Base-by-base conservation (phyloP, 2,113 vertebrate genomes). In the Corythaeola cristata region DNA sequence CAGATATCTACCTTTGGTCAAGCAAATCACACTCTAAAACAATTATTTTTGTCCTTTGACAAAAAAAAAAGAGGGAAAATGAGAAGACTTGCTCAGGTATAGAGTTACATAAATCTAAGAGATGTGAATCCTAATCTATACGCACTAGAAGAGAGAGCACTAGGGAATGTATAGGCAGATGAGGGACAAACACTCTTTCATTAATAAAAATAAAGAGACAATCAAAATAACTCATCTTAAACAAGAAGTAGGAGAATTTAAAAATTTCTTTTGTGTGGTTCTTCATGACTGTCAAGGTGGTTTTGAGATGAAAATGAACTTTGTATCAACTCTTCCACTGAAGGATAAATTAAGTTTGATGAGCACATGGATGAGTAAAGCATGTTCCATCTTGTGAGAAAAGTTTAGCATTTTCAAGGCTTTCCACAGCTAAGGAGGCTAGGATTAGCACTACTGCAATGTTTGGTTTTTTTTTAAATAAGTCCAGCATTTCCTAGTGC, bases 341-440 rank as follows among this genome's bases (percentile, higher is more conserved):
- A 75, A 90, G 62, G 90, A 90, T 93, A 97, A 96, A 85, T 95
- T 93, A 95, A 96, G 88, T 85, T 75, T 56, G 81, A 88, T 93
- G 88, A 94, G 74, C 20, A 12, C 78, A 91, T 22, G 75, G 60
- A 95, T 89, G 88, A 81, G 90, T 93, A 94, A 94, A 96, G 44
- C 59, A 11, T 88, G 66, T 79, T 89, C 37, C 66, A 44, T 91
- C 90, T 95, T 91, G 85, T 94, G 73, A 93, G 93, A 73, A 90
- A 62, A 92, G 47, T 87, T 93, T 59, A 85, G 56, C 69, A 89
- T 94, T 95, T 93, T 88, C 81, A 39, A 93, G 92, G 47, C 44
- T 88, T 88, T 85, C 81, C 11, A 32, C 82, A 82, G 78, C 85
- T 90, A 79, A 91, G 78, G 73, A 87, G 80, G 77, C 73, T 87